phyloP scores from a whole-genome alignment of 2,797 vertebrate species.

The Sebastes taczanowskii region DNA sequence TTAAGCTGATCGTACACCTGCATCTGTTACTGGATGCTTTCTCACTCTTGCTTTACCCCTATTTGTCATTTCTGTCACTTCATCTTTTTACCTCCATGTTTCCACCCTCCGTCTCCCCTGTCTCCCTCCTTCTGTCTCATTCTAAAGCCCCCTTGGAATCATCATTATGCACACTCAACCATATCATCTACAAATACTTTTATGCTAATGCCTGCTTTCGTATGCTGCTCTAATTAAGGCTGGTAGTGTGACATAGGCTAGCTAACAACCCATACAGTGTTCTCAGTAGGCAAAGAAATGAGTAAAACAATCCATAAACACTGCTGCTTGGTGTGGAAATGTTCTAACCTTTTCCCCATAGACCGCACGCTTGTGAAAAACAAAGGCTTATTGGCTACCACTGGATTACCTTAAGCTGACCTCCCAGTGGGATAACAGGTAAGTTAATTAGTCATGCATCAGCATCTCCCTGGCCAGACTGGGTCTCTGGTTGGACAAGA shows the following conservation, averaged over 20 bases:
- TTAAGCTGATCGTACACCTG: constrained; percentile 19
- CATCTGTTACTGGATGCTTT: background rate
- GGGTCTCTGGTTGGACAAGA: constrained; percentile 2
- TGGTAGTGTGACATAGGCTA: constrained; percentile 59
- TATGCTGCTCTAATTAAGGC: constrained; percentile 67
- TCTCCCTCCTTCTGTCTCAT: background rate
- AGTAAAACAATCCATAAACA: constrained; percentile 54
- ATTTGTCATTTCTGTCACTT: constrained; percentile 15
- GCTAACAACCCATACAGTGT: constrained; percentile 60
- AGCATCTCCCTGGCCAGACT: background rate
- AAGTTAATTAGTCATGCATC: constrained; percentile 53
- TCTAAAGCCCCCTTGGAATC: constrained; percentile 42
- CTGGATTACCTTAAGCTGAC: constrained; percentile 27
- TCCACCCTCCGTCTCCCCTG: background rate
- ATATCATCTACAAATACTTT: constrained; percentile 72
- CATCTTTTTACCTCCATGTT: background rate
- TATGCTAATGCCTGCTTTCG: constrained; percentile 75
- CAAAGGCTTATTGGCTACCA: constrained; percentile 56
- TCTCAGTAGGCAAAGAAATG: constrained; percentile 56
- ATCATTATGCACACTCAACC: constrained; percentile 55
- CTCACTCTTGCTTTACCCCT: background rate
- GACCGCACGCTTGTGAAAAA: constrained; percentile 49
- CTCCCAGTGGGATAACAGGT: constrained; percentile 31
- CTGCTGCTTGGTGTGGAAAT: constrained; percentile 41
- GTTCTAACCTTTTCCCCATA: constrained; percentile 47